Evolutionary conservation across 2,797 vertebrate species (phyloP).

Genomic region (Onychomys arenicola): DNA sequence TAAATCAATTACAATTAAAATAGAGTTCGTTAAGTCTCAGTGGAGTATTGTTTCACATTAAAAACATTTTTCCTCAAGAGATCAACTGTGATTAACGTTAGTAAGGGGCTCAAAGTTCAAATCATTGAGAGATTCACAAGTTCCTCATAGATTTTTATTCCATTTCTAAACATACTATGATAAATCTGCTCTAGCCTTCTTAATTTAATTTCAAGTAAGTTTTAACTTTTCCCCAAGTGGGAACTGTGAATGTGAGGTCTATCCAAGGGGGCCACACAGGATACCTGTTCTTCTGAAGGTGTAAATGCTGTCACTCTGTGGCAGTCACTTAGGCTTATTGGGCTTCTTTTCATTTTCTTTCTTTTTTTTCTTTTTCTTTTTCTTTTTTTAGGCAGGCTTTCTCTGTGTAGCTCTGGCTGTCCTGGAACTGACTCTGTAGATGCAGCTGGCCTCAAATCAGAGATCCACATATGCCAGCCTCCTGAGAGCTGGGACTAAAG

Average conservation of each 20-base stretch:
- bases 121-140: constrained; percentile 76
- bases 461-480: neutral
- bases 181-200: neutral
- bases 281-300: too few relatives aligned
- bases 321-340: neutral
- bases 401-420: neutral
- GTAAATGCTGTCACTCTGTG: rapidly evolving
- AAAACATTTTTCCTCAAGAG: constrained; percentile 88
- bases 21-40: constrained; percentile 86
- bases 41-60: constrained; percentile 86
- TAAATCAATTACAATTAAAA: constrained; percentile 91
- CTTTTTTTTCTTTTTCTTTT: neutral
- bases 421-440: neutral
- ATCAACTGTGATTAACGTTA: constrained; percentile 89
- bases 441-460: neutral
- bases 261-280: neutral
- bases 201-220: constrained; percentile 35
- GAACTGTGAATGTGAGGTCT: neutral
- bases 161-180: neutral
- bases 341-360: too few relatives aligned
- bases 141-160: constrained; percentile 61
- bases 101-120: constrained; percentile 85
- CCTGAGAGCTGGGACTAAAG: neutral
- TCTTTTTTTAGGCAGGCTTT: neutral
- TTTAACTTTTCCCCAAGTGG: constrained; percentile 15